Percentiles rank a stretch among this genome's conserved stretches.
Conservation (phyloP, 2,113 vertebrate species). For the Phylloscopus trochilus region DNA sequence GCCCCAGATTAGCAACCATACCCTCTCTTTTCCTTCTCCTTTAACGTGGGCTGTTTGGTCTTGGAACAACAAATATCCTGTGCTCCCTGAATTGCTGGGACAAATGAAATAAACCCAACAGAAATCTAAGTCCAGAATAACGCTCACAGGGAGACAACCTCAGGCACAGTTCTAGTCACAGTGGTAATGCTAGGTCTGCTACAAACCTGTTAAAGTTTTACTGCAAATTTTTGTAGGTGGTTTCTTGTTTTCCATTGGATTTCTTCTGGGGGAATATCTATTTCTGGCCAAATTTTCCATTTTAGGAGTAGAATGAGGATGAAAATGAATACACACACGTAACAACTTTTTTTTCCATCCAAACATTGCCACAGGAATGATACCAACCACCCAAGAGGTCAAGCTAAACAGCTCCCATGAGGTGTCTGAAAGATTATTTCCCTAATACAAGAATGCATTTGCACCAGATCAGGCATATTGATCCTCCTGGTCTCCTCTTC, state of each 20-base stretch:
- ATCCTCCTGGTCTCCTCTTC: neutral
- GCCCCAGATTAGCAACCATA: neutral
- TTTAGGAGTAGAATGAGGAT: neutral
- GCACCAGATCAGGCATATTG: neutral
- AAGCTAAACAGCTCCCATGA: neutral
- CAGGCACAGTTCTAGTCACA: neutral
- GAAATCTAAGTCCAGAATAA: neutral
- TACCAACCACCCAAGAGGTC: neutral
- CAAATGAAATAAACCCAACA: neutral
- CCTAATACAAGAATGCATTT: neutral
- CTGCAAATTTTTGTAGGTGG: neutral
- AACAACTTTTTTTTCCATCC: neutral
- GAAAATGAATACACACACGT: neutral
- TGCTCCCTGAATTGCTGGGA: neutral
- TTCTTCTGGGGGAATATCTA: neutral
- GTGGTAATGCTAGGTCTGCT: neutral
- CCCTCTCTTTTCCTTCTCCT: neutral
- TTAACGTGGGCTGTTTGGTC: neutral
- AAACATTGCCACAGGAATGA: neutral
- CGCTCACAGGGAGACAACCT: neutral
- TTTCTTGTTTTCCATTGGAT: neutral
- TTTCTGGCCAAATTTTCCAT: neutral
- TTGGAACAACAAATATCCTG: neutral
- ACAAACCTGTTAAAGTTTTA: neutral
- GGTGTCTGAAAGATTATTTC: neutral